Conservation (phyloP, 1,140 invertebrate genomes). For the Gyrodactylus salaris region DNA sequence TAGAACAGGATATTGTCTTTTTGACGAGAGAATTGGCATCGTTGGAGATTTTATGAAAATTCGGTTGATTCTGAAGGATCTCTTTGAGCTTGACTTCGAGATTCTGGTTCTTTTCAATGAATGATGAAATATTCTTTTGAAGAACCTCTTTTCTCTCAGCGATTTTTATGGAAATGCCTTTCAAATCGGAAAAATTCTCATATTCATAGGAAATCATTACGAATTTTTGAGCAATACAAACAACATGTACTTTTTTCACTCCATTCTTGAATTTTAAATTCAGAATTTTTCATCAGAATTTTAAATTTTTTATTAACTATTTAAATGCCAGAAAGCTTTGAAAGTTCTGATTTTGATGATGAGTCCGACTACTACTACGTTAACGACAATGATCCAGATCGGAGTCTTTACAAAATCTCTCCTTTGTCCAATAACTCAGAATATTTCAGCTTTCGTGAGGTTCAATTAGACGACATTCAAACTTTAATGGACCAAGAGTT, state of each 20-base stretch:
- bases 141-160: neutral
- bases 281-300: no score
- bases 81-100: neutral
- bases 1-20: neutral
- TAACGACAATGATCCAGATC: neutral
- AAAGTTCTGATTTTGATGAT: neutral
- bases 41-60: neutral
- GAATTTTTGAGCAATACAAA: no score
- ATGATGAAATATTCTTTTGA: neutral
- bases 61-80: neutral
- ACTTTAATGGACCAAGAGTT: neutral
- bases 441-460: neutral
- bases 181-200: neutral
- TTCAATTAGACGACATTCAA: neutral
- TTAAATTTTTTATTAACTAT: no score
- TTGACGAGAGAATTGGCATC: neutral
- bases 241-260: neutral
- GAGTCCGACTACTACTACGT: neutral
- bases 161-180: neutral
- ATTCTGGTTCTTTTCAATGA: neutral
- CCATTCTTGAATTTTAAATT: neutral
- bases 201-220: neutral
- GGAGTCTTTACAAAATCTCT: neutral
- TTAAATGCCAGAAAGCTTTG: neutral
- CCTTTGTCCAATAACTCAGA: neutral